Base-by-base conservation (phyloP, 2,113 vertebrate genomes). In the Microcebus murinus region DNA sequence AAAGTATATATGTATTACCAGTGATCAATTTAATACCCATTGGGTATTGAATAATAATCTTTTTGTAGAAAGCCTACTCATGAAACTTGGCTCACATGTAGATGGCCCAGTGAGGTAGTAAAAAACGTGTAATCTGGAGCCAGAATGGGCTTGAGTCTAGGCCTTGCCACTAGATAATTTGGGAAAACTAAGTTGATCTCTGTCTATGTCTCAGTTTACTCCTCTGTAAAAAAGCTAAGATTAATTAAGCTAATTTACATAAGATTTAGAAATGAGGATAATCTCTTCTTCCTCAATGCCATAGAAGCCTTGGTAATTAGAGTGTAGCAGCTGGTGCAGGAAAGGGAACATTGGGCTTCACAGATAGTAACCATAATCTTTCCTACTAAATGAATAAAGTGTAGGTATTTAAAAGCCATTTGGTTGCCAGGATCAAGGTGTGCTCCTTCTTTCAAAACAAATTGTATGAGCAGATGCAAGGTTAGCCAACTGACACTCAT, bases 361-460 rank as follows among this genome's bases (percentile, higher is more conserved):
- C 42, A 71, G 36, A 25, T 10, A 71, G 90, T 48, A 57, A 59
- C 50, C 13, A 1, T 2, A 10, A 70, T n/a, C 45, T 61, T 77
- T 42, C 74, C 63, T 57, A 20, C 73, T n/a, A 65, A 92, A 61
- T 21, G 36, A 52, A 63, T 57, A 29, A 92, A 77, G 34, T 17
- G 1, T 48, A 95, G 39, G 36, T 36, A 81, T 34, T 91, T 85
- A 87, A 96, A 87, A 74, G 9, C 68, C 61, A 31, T 74, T 93
- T 85, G 50, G 12, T 36, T 79, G 70, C n/a, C 61, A 90, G n/a
- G 10, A 52, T 63, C 55, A 76, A 76, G 52, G 63, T 71, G n/a
- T 81, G 39, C n/a, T 81, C 45, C 50, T 48, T 92, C 36, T 92
- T 95, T 81, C 25, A 73, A 59, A 82, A 86, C 29, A 88, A 87